Evolutionary conservation across 2,888 invertebrate genomes (phyloP).

Genomic region (Oscheius sp.): DNA sequence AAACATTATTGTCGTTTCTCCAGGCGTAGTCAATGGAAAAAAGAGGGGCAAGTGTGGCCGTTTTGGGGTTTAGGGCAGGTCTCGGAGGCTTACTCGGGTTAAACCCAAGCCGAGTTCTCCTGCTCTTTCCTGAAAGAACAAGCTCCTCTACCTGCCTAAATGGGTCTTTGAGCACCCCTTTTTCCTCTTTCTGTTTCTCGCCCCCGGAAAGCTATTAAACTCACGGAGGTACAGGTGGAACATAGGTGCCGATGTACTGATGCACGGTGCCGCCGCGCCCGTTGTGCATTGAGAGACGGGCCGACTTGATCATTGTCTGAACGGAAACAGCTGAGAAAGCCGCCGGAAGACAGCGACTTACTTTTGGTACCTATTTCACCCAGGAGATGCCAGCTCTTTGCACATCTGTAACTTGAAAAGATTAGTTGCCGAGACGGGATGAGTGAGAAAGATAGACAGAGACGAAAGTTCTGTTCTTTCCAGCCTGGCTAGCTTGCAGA

Average conservation of each 20-base stretch:
- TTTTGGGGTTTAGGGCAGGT: slow-evolving; percentile 32
- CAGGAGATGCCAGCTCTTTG: slow-evolving; percentile 14
- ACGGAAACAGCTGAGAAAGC: slow-evolving; percentile 4
- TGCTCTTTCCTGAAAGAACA: neutral
- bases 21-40: slow-evolving; percentile 10
- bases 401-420: slow-evolving; percentile 18
- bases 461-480: neutral
- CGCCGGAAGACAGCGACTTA: neutral
- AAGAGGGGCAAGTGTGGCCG: slow-evolving; percentile 31
- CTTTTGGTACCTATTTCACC: slow-evolving; percentile 28
- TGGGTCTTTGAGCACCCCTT: neutral
- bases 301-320: slow-evolving; percentile 34
- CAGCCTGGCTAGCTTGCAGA: neutral
- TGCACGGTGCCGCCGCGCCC: slow-evolving; percentile 25
- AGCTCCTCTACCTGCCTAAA: slow-evolving; percentile 13
- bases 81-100: slow-evolving; percentile 37
- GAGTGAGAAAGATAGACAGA: neutral
- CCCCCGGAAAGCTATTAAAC: slow-evolving; percentile 12
- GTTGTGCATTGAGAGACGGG: slow-evolving; percentile 35
- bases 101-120: slow-evolving; percentile 22
- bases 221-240: slow-evolving; percentile 38
- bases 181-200: slow-evolving; percentile 9
- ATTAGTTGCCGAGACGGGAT: neutral
- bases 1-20: slow-evolving; percentile 15
- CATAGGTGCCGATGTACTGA: slow-evolving; percentile 37